Conservation (phyloP, 2,797 vertebrate genomes). For the Malacoctenus gilli region DNA sequence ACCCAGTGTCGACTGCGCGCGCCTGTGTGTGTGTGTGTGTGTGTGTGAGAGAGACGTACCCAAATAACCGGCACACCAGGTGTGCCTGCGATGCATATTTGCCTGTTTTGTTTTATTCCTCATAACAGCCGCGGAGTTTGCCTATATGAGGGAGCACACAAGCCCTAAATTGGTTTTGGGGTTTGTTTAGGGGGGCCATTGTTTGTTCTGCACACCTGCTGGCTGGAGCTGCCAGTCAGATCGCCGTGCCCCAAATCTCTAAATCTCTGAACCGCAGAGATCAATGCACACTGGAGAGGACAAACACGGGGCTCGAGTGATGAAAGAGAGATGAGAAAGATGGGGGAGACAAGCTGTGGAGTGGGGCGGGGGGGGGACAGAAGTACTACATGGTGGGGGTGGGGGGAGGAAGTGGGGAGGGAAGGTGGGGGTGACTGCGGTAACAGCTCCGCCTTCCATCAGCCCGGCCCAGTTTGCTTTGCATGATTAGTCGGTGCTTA, state of each 20-base stretch:
- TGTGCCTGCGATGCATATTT: slow-evolving; percentile 67
- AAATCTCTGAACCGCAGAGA: slow-evolving; percentile 70
- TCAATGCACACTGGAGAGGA: slow-evolving; percentile 65
- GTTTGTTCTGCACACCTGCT: slow-evolving; percentile 74
- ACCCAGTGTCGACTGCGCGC: slow-evolving; percentile 22
- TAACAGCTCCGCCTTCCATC: slow-evolving; percentile 45
- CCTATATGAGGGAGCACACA: slow-evolving; percentile 72
- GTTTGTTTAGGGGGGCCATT: slow-evolving; percentile 71
- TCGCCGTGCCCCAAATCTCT: slow-evolving; percentile 65
- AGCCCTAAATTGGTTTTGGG: slow-evolving; percentile 74
- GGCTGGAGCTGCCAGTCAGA: slow-evolving; percentile 68
- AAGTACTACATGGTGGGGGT: too few species aligned
- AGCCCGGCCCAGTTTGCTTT: slow-evolving; percentile 41
- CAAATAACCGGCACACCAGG: slow-evolving; percentile 63
- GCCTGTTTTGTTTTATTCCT: slow-evolving; percentile 63
- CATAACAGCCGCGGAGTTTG: slow-evolving; percentile 69
- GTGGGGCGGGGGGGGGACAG: slow-evolving; percentile 28
- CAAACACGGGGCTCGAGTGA: slow-evolving; percentile 57
- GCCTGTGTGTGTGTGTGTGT: too few species aligned
- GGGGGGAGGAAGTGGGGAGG: slow-evolving; percentile 24
- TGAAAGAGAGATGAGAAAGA: slow-evolving; percentile 55
- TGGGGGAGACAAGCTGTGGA: slow-evolving; percentile 24
- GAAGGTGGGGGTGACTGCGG: slow-evolving; percentile 28
- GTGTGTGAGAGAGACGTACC: slow-evolving; percentile 37
- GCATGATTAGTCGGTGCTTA: slow-evolving; percentile 30